A percentile compares a stretch with the other conserved stretches of the same genome.
Conservation (phyloP, 2,113 vertebrate species). For the Heliornis fulica region DNA sequence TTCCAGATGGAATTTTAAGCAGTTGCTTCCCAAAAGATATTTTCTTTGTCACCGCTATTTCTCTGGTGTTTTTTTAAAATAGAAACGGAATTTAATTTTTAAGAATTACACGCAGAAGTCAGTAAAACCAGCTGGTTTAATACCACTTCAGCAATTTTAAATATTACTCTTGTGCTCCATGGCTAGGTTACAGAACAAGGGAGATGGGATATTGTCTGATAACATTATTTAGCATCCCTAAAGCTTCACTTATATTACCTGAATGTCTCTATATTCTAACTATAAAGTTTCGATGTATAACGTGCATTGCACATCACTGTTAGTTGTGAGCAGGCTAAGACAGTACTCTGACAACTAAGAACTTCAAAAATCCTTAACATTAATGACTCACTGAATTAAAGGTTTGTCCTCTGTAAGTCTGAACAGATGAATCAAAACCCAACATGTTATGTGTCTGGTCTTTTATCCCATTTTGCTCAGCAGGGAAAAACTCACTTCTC, state of each 20-base stretch:
- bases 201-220: not conserved
- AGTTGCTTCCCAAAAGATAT: not conserved
- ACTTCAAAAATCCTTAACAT: not conserved
- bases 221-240: not conserved
- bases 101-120: not conserved
- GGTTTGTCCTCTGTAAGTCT: not conserved
- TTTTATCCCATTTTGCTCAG: not conserved
- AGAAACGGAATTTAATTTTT: not conserved
- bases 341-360: not conserved
- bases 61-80: not conserved
- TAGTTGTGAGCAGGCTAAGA: not conserved
- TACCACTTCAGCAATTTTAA: not conserved
- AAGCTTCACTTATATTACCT: not conserved
- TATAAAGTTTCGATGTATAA: not conserved
- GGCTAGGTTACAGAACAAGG: not conserved
- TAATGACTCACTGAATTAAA: not conserved
- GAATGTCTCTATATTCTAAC: not conserved
- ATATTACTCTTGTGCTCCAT: not conserved
- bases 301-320: not conserved
- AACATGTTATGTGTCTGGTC: not conserved
- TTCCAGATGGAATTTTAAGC: not conserved
- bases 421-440: not conserved
- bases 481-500: not conserved
- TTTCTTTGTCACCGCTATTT: not conserved
- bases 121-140: not conserved